phyloP scores from a whole-genome alignment of 2,888 invertebrate species.

The Cerastoderma edule region DNA sequence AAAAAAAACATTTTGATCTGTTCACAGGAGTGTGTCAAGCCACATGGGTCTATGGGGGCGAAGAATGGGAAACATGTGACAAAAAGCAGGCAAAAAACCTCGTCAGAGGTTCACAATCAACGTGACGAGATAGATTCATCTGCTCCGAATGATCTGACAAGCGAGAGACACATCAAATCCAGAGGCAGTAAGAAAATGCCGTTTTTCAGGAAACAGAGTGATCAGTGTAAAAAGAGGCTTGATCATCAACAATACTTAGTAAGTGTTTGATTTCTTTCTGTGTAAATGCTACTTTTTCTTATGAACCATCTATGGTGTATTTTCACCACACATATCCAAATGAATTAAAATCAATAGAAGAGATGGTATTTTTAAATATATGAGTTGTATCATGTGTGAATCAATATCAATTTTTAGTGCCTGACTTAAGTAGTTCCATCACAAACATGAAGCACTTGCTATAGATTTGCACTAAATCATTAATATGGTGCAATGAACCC shows the following conservation, averaged over 20 bases:
- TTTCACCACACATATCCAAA: no score
- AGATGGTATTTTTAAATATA: no score
- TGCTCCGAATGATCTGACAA: not conserved
- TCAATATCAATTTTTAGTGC: no score
- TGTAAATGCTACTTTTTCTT: no score
- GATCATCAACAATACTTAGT: slow-evolving; percentile 75
- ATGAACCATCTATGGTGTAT: no score
- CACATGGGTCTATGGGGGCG: slow-evolving; percentile 43
- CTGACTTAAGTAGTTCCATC: no score
- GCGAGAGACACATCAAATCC: not conserved
- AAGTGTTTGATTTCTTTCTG: slow-evolving; percentile 26
- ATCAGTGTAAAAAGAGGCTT: slow-evolving; percentile 68
- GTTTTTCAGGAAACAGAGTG: slow-evolving; percentile 73
- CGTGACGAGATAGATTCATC: slow-evolving; percentile 13
- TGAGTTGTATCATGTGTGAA: no score
- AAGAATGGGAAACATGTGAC: slow-evolving; percentile 36
- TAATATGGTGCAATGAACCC: no score
- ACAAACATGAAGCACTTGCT: no score
- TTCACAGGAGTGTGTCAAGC: slow-evolving; percentile 21
- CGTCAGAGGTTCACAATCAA: not conserved
- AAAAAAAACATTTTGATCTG: no score
- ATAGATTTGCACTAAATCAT: no score
- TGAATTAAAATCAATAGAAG: no score
- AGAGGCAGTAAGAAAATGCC: slow-evolving; percentile 64
- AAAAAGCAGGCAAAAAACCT: slow-evolving; percentile 1